Conservation (phyloP, 1,140 invertebrate genomes). For the Procambarus clarkii region DNA sequence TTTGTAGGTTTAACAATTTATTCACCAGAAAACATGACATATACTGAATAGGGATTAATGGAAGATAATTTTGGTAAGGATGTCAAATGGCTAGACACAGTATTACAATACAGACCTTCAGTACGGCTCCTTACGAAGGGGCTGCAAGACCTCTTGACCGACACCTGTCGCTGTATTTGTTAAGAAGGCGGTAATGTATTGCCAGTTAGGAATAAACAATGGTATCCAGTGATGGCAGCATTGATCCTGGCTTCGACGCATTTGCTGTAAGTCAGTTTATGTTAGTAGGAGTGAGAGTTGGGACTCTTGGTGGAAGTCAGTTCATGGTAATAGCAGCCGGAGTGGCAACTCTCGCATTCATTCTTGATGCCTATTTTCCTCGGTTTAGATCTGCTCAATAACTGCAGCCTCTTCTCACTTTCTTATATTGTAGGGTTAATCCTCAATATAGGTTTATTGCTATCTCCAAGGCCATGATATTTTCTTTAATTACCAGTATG, state of each 20-base stretch:
- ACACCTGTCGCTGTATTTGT: not conserved
- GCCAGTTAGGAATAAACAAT: not conserved
- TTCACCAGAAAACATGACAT: not conserved
- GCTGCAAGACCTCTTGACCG: not conserved
- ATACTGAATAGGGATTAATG: not conserved
- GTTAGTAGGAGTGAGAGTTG: not conserved
- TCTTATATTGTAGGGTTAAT: not conserved
- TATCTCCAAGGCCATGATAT: too few relatives aligned
- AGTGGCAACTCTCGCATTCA: not conserved
- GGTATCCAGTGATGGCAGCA: not conserved
- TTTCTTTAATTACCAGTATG: too few relatives aligned
- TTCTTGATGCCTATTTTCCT: not conserved
- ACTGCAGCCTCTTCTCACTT: not conserved
- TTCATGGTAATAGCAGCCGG: not conserved
- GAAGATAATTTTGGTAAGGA: not conserved
- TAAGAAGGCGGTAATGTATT: not conserved
- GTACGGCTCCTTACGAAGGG: not conserved
- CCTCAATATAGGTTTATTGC: too few relatives aligned
- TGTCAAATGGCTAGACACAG: not conserved
- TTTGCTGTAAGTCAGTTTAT: not conserved
- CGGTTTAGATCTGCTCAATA: not conserved
- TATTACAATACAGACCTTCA: not conserved
- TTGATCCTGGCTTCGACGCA: not conserved
- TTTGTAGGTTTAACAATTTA: constrained; percentile 1
- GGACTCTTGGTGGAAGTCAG: too few relatives aligned